Evolutionary conservation across 2,797 vertebrate species (phyloP).

Genomic region (Thamnophis elegans): DNA sequence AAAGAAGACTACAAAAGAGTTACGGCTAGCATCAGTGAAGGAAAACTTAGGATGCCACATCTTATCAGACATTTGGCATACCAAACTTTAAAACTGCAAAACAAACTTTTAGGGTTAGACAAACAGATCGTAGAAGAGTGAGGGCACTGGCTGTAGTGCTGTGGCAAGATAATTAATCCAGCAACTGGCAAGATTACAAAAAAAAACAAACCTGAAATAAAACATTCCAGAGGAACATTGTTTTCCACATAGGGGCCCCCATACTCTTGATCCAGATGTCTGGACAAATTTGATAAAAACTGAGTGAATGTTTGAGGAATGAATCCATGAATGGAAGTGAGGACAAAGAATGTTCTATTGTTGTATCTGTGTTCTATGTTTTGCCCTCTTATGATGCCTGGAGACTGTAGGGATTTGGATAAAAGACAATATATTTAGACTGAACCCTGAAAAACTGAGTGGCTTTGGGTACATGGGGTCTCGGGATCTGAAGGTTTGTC

Average conservation of each 20-base stretch:
- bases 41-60: background rate
- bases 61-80: background rate
- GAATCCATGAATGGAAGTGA: background rate
- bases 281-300: background rate
- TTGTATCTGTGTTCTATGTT: background rate
- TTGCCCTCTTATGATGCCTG: background rate
- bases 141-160: background rate
- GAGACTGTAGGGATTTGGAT: background rate
- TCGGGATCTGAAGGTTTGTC: background rate
- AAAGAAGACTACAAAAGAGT: background rate
- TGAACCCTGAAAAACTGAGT: background rate
- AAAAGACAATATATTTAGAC: background rate
- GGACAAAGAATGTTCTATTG: background rate
- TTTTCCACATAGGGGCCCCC: background rate
- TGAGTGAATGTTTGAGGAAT: background rate
- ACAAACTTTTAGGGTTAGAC: background rate
- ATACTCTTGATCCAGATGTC: background rate
- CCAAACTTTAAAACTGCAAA: background rate
- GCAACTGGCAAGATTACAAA: background rate
- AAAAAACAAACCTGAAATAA: background rate
- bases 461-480: background rate
- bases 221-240: background rate
- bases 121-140: background rate
- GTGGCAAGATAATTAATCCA: background rate
- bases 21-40: background rate